Evolutionary conservation across 1,140 invertebrate species (phyloP).

Genomic region (Lutraria rhynchaena): DNA sequence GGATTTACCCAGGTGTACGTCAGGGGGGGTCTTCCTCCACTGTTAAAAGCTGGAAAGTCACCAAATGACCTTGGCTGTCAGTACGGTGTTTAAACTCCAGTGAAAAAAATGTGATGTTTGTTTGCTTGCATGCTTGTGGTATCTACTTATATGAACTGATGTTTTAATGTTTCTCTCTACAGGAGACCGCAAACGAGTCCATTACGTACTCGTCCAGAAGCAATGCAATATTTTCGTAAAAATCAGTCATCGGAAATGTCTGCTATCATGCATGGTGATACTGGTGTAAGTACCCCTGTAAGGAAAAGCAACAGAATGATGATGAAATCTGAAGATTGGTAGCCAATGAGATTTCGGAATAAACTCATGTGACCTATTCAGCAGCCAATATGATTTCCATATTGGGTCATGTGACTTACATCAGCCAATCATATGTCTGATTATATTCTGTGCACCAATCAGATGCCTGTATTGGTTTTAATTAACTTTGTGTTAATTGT

Average conservation of each 20-base stretch:
- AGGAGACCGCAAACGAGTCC: constrained; percentile 55
- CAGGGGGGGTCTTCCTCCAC: too few relatives aligned
- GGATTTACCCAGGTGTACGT: too few relatives aligned
- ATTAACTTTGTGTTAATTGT: too few relatives aligned
- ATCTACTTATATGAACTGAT: neutral
- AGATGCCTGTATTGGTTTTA: too few relatives aligned
- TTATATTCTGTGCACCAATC: constrained; percentile 3
- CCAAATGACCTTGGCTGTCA: too few relatives aligned
- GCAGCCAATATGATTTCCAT: neutral
- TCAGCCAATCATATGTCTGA: neutral
- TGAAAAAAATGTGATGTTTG: too few relatives aligned
- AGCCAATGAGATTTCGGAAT: constrained; percentile 16
- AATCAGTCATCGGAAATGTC: constrained; percentile 59
- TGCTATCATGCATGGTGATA: constrained; percentile 55
- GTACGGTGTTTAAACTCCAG: too few relatives aligned
- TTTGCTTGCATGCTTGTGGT: too few relatives aligned
- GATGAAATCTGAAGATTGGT: constrained; percentile 62
- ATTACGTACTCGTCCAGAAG: constrained; percentile 54
- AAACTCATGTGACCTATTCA: too few relatives aligned
- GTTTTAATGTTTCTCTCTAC: neutral
- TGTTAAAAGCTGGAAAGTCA: too few relatives aligned
- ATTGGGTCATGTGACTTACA: neutral
- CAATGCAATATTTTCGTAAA: constrained; percentile 43
- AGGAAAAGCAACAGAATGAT: constrained; percentile 51
- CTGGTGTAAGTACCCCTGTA: neutral